Percentiles rank a stretch among this genome's conserved stretches.
Conservation (phyloP, 2,797 vertebrate genomes). For the Alca torda region DNA sequence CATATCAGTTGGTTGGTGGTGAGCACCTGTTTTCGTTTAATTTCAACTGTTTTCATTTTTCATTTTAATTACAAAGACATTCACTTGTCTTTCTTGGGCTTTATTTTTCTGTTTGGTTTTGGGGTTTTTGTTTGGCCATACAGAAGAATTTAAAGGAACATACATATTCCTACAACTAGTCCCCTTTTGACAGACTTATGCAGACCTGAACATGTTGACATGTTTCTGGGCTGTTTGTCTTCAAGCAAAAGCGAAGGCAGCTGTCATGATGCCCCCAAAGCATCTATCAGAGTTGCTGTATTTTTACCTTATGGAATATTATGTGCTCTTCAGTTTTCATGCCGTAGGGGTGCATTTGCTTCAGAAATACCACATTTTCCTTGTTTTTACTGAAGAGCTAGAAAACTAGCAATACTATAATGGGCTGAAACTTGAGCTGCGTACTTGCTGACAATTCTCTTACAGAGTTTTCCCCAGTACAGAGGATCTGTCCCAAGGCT, state of each 20-base stretch:
- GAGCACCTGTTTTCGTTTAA: neutral
- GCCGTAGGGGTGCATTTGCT: neutral
- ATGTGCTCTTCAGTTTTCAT: neutral
- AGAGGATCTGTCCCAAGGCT: neutral
- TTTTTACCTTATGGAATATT: neutral
- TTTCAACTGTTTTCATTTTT: neutral
- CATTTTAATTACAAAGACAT: neutral
- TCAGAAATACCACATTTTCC: neutral
- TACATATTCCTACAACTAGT: fast-evolving
- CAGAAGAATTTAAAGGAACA: neutral
- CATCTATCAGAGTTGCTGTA: neutral
- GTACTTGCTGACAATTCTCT: neutral
- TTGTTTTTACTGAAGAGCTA: neutral
- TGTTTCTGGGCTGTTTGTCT: neutral
- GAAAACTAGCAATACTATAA: neutral
- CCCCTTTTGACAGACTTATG: neutral
- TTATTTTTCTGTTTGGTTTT: neutral
- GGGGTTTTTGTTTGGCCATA: neutral
- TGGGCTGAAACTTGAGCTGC: neutral
- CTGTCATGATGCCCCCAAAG: neutral
- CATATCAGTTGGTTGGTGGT: neutral
- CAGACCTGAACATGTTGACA: neutral
- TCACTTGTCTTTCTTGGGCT: neutral
- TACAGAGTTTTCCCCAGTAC: neutral
- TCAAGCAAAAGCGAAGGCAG: neutral